Percentiles rank a stretch among this genome's conserved stretches.
phyloP scores from a whole-genome alignment of 2,797 vertebrate species.

The Acestrorhynchus altus region DNA sequence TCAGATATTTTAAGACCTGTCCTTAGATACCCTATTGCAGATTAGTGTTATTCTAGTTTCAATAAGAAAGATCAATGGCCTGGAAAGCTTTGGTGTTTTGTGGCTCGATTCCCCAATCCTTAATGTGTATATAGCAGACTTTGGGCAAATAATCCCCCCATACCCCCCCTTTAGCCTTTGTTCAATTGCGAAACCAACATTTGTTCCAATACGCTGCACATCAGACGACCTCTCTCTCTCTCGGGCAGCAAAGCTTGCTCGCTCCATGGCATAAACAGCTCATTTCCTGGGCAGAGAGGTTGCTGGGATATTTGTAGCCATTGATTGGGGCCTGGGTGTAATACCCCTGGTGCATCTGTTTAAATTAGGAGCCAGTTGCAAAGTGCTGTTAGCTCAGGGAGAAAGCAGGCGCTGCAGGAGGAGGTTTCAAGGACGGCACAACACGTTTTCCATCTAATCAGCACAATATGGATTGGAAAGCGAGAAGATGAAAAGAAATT shows the following conservation, averaged over 20 bases:
- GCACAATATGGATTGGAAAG: slow-evolving; percentile 46
- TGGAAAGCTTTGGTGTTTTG: slow-evolving; percentile 1
- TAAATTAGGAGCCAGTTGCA: slow-evolving; percentile 75
- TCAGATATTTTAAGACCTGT: neutral
- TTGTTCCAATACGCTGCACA: slow-evolving; percentile 33
- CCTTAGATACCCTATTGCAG: neutral
- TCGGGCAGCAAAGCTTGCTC: slow-evolving; percentile 42
- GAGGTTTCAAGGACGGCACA: slow-evolving; percentile 68
- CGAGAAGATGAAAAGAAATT: slow-evolving; percentile 21
- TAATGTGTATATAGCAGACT: slow-evolving; percentile 37
- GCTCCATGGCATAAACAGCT: slow-evolving; percentile 41
- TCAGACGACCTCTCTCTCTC: slow-evolving; percentile 31
- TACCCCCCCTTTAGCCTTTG: slow-evolving; percentile 1
- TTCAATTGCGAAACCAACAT: slow-evolving; percentile 32
- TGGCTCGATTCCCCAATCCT: slow-evolving; percentile 1
- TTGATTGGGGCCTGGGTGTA: slow-evolving; percentile 75
- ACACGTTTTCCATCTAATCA: slow-evolving; percentile 51
- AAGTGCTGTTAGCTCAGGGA: slow-evolving; percentile 53
- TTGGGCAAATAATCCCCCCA: neutral
- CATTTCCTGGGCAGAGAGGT: slow-evolving; percentile 58
- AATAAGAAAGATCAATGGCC: neutral
- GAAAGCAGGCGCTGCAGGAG: slow-evolving; percentile 53
- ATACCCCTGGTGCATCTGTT: slow-evolving; percentile 71
- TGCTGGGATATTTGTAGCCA: slow-evolving; percentile 70
- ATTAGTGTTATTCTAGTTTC: neutral